phyloP scores from a whole-genome alignment of 2,113 vertebrate genomes.

The Cairina moschata region DNA sequence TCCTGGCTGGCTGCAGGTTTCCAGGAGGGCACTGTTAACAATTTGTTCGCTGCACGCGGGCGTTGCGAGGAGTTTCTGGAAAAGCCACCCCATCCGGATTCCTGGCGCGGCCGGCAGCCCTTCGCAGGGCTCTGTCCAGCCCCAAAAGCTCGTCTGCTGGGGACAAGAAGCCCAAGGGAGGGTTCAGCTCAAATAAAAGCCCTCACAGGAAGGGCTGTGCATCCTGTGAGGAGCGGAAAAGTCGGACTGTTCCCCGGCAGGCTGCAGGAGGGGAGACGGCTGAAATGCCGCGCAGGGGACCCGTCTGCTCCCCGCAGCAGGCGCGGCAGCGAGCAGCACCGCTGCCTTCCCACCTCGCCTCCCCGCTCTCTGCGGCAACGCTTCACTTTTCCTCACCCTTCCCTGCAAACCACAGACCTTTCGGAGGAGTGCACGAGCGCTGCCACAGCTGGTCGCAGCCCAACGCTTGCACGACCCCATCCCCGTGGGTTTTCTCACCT shows the following conservation, averaged over 20 bases:
- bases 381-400: not conserved
- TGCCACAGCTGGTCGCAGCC: rapidly evolving
- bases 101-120: not conserved
- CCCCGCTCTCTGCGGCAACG: not conserved
- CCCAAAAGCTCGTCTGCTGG: not conserved
- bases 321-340: too few species aligned
- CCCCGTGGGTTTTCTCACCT: not conserved
- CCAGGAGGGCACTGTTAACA: not conserved
- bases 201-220: not conserved
- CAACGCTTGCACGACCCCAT: not conserved
- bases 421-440: rapidly evolving
- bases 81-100: not conserved
- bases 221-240: rapidly evolving
- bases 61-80: not conserved
- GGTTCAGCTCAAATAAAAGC: not conserved
- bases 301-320: not conserved
- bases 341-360: not conserved
- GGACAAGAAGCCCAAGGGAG: not conserved
- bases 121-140: not conserved
- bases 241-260: not conserved
- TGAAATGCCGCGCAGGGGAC: rapidly evolving
- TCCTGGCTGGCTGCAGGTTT: not conserved
- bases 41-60: not conserved
- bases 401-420: not conserved
- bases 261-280: not conserved